Conservation (phyloP, 2,888 invertebrate species). For the Pimpla rufipes region DNA sequence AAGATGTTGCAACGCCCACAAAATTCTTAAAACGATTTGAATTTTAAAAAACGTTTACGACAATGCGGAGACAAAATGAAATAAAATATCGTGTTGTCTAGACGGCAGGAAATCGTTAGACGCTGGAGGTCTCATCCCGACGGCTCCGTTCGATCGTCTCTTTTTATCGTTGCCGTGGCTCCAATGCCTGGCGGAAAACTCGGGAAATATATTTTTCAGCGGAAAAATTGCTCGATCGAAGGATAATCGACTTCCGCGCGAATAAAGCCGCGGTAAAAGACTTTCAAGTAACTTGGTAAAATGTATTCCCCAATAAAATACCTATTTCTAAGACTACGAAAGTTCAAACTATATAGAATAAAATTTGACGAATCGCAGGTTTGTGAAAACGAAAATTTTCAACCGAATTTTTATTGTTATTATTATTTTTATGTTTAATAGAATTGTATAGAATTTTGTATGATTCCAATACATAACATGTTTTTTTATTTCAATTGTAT, state of each 20-base stretch:
- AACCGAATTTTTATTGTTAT: neutral
- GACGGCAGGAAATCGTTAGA: conserved; percentile 45
- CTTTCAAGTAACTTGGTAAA: conserved; percentile 17
- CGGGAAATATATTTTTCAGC: conserved; percentile 18
- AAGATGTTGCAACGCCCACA: neutral
- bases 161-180: neutral
- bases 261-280: neutral
- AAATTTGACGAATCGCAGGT: neutral
- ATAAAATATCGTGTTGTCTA: conserved; percentile 12
- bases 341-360: neutral
- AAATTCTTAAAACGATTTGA: neutral
- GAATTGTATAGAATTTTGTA: too few relatives aligned
- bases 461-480: too few relatives aligned
- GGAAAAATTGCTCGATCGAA: conserved; percentile 32
- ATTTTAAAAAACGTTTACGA: neutral
- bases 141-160: conserved; percentile 10
- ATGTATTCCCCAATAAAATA: conserved; percentile 11
- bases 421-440: too few relatives aligned
- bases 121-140: conserved; percentile 3
- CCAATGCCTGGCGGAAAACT: neutral
- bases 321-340: neutral
- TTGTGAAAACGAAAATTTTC: neutral
- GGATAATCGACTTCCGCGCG: conserved; percentile 8
- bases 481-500: too few relatives aligned
- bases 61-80: conserved; percentile 12